Base-by-base conservation (phyloP, 2,888 invertebrate genomes). In the Brassicogethes aeneus region DNA sequence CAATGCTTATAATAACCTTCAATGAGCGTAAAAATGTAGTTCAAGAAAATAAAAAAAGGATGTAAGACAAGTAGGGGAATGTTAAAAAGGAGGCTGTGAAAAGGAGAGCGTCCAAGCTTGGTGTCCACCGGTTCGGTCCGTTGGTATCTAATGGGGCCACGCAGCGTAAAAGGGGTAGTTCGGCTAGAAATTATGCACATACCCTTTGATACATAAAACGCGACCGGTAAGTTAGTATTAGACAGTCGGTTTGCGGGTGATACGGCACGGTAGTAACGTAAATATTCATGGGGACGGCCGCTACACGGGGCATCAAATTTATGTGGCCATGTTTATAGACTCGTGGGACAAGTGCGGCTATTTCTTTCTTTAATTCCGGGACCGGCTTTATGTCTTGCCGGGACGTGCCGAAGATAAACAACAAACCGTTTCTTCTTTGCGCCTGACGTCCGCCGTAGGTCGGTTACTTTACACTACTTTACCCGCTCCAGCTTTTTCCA, bases 251-350 rank as follows among this genome's bases (percentile, higher is more conserved):
- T 48, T 51, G 48, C 49, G 50, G 57, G 64, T 62, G 60, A 63
- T 62, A 59, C 59, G 62, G 64, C 60, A 57, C 55, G 59, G 60
- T 60, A 59, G 62, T 63, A 59, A 57, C 65, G 66, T 68, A 60
- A 68, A 68, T 68, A 68, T 68, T 68, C 65, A 62, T 57, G 55
- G 53, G 56, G 59, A 57, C 55, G 58, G 59, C 60, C 60, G 60
- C 60, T 60, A 61, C 61, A 57, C 57, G 57, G 59, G 60, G 62
- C 67, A 68, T 68, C 67, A 69, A 69, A 69, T 69, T 69, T 69
- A 69, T 67, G 69, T 65, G 65, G 61, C 64, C 64, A 65, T 67
- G 69, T 69, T 69, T 69, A 69, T 69, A 66, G 68, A 65, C 66
- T 66, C 67, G 59, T 61, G 67, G 67, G 67, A 67, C 65, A 62